Percentiles rank a stretch among this genome's conserved stretches.
Conservation (phyloP, 2,113 vertebrate species). For the Eclectus roratus region DNA sequence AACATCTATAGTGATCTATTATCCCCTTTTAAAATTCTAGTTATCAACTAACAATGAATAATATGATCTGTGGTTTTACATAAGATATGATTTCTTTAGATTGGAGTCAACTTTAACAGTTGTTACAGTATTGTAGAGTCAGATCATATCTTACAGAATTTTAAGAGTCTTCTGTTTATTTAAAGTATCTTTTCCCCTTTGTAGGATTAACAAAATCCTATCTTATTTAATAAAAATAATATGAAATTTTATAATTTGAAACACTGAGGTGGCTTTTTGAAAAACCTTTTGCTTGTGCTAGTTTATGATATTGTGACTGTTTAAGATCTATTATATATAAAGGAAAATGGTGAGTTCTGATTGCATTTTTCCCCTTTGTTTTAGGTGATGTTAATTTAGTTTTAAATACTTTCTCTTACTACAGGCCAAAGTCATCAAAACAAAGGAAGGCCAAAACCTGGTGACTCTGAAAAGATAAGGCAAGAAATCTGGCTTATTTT, state of each 20-base stretch:
- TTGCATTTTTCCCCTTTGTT: not conserved
- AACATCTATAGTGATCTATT: not conserved
- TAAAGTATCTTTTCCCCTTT: not conserved
- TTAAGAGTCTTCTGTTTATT: not conserved
- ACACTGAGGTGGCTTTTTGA: not conserved
- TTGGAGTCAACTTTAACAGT: not conserved
- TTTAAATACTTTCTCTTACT: not conserved
- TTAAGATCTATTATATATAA: not conserved
- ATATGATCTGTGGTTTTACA: not conserved
- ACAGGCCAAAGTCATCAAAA: slow-evolving; percentile 62
- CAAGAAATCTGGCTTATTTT: not conserved
- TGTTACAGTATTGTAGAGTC: not conserved
- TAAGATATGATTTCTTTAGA: not conserved
- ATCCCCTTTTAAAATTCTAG: not conserved
- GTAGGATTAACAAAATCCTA: not conserved
- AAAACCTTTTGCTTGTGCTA: not conserved
- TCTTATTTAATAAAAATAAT: not conserved
- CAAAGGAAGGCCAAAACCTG: slow-evolving; percentile 60
- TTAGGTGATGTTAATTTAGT: not conserved
- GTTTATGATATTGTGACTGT: not conserved
- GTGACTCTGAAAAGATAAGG: slow-evolving; percentile 65
- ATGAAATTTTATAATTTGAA: not conserved
- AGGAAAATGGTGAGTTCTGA: not conserved
- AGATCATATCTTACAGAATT: not conserved
- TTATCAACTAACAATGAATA: not conserved